These are phyloP conservation scores for Psittacara wagleri DNA, from an alignment of 2,113 vertebrate species.

Conservation along the genomic window DNA sequence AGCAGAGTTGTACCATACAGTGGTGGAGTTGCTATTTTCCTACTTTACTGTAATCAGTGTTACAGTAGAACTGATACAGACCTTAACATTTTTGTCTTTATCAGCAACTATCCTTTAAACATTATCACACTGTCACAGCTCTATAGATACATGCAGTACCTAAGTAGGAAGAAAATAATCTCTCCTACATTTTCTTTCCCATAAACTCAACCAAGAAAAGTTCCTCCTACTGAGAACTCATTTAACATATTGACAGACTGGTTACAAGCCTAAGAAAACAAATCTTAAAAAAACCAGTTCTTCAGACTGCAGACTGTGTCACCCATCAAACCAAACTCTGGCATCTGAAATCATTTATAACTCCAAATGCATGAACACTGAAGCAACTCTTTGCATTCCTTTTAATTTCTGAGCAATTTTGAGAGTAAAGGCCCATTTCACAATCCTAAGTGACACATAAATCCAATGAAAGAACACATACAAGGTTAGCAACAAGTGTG, in stretches of 20 bases:
- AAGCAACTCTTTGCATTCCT: not conserved
- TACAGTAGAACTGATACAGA: not conserved
- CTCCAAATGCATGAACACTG: rapidly evolving
- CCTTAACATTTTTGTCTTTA: not conserved
- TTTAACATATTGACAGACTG: not conserved
- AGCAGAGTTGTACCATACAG: not conserved
- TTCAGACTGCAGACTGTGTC: not conserved
- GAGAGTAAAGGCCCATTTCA: not conserved
- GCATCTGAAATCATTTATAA: not conserved
- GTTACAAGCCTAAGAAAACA: not conserved
- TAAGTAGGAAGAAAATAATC: not conserved
- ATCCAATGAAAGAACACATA: not conserved
- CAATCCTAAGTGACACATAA: not conserved
- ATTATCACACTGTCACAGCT: not conserved
- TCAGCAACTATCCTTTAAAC: not conserved
- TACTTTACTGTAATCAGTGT: not conserved
- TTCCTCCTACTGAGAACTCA: not conserved
- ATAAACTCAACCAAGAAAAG: not conserved
- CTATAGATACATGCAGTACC: not conserved
- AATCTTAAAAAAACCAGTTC: not conserved
- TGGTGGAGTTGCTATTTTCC: not conserved
- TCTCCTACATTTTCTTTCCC: not conserved
- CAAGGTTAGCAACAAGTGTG: not conserved
- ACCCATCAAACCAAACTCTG: not conserved
- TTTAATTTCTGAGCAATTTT: not conserved